A percentile compares a stretch with the other conserved stretches of the same genome.
Conservation (phyloP, 2,888 invertebrate species). For the Cyaniris semiargus region DNA sequence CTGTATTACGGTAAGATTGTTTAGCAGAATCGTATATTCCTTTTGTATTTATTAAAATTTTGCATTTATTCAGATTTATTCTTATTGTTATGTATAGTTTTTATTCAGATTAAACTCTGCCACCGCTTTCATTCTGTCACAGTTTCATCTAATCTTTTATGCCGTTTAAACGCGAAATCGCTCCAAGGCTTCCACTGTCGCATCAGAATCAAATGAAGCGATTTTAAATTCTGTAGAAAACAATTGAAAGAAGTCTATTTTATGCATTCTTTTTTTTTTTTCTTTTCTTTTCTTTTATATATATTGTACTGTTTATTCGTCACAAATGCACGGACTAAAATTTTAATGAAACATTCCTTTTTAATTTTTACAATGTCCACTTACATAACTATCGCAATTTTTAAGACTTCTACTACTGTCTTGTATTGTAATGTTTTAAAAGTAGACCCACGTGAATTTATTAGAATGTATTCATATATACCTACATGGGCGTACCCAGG, state of each 20-base stretch:
- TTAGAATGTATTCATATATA: too few species aligned
- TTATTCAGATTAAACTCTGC: slow-evolving; percentile 38
- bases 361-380: too few species aligned
- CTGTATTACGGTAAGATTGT: not conserved
- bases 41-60: not conserved
- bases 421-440: too few species aligned
- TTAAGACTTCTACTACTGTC: too few species aligned
- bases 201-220: not conserved
- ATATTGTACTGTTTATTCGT: not conserved
- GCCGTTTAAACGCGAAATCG: slow-evolving; percentile 33
- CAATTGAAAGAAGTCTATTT: not conserved
- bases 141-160: slow-evolving; percentile 37
- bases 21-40: not conserved
- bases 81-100: slow-evolving; percentile 33
- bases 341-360: too few species aligned
- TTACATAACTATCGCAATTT: too few species aligned
- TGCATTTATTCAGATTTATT: slow-evolving; percentile 34
- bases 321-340: too few species aligned
- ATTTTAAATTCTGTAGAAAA: slow-evolving; percentile 14
- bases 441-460: too few species aligned
- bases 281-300: too few species aligned
- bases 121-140: slow-evolving; percentile 36
- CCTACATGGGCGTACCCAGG: too few species aligned
- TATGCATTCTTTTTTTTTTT: not conserved
- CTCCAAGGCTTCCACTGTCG: slow-evolving; percentile 34